phyloP scores from a whole-genome alignment of 2,113 vertebrate genomes.

The Campylorhamphus procurvoides region DNA sequence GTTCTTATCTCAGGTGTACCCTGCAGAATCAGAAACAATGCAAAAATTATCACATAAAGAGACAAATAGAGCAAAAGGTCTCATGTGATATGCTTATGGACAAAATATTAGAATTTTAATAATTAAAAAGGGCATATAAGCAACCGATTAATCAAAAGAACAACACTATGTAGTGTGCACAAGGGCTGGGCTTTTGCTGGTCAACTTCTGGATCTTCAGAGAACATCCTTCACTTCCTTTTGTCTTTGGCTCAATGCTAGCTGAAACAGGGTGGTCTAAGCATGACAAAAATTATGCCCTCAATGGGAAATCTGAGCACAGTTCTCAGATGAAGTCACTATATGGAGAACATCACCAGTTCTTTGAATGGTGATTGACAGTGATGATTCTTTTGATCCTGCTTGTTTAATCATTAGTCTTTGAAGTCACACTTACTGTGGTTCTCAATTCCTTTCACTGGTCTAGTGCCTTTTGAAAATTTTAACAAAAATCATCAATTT shows the following conservation, averaged over 20 bases:
- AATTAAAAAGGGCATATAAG: not conserved
- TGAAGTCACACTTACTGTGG: not conserved
- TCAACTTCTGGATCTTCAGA: not conserved
- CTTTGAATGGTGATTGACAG: not conserved
- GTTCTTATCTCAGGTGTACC: not conserved
- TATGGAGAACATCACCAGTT: not conserved
- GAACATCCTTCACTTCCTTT: not conserved
- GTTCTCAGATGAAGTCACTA: not conserved
- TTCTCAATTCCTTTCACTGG: not conserved
- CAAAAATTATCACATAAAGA: not conserved
- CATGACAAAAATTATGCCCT: not conserved
- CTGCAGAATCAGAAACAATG: not conserved
- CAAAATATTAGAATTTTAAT: not conserved
- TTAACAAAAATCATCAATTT: not conserved
- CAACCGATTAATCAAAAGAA: not conserved
- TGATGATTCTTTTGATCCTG: not conserved
- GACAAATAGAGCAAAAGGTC: not conserved
- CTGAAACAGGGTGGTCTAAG: not conserved
- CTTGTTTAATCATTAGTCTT: not conserved
- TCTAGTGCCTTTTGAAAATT: not conserved
- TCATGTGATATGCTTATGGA: not conserved
- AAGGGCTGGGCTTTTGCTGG: not conserved
- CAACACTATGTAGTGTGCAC: not conserved
- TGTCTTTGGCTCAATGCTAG: not conserved
- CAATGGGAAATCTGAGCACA: not conserved